Conservation (phyloP, 1,140 invertebrate species). For the Bombus impatiens region DNA sequence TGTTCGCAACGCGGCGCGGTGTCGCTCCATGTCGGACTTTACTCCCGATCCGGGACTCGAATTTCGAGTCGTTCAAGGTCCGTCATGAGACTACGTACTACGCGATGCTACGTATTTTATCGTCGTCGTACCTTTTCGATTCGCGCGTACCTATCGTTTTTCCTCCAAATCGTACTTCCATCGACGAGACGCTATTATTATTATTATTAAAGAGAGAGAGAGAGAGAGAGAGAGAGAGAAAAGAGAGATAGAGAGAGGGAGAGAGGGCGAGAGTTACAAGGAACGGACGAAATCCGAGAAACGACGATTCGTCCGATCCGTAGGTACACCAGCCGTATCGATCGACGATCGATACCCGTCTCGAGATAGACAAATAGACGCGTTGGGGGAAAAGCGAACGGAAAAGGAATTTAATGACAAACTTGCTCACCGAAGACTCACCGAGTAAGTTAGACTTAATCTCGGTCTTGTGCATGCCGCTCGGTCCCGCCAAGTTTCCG, state of each 20-base stretch:
- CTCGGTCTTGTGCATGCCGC: conserved; percentile 78
- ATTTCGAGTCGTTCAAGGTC: conserved; percentile 15
- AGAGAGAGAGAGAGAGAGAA: too few relatives aligned
- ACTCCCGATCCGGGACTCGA: background rate
- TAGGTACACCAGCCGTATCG: conserved; percentile 52
- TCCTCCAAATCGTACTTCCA: too few relatives aligned
- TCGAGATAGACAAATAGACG: background rate
- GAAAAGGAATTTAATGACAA: conserved; percentile 52
- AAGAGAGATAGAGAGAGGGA: too few relatives aligned
- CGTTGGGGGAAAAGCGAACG: background rate
- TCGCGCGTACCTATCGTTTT: too few relatives aligned
- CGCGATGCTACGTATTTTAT: too few relatives aligned
- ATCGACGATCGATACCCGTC: background rate
- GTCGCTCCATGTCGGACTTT: conserved; percentile 8
- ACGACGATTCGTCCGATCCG: conserved; percentile 9
- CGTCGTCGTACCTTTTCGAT: background rate
- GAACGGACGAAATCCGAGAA: background rate
- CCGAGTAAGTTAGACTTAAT: conserved; percentile 80
- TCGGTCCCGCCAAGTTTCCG: conserved; percentile 69
- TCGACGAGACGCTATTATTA: too few relatives aligned
- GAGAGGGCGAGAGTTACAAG: background rate
- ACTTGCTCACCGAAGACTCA: conserved; percentile 80
- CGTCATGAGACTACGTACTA: too few relatives aligned
- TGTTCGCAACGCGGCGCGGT: background rate
- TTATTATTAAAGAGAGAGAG: too few relatives aligned